A percentile compares a stretch with the other conserved stretches of the same genome.
phyloP scores from a whole-genome alignment of 1,140 invertebrate genomes.

The Pantala flavescens region DNA sequence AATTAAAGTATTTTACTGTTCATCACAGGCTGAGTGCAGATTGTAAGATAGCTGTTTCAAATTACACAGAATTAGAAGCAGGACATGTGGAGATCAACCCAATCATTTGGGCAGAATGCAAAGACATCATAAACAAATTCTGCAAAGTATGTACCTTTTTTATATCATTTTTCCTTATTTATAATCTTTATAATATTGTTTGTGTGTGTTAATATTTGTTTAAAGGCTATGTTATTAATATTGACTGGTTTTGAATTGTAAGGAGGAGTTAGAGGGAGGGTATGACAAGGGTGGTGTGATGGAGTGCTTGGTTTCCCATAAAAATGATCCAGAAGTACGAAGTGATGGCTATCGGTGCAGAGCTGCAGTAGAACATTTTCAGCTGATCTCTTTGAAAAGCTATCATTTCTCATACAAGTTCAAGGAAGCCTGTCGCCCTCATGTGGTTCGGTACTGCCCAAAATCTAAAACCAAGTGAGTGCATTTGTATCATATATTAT shows the following conservation, averaged over 20 bases:
- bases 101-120: conserved; percentile 71
- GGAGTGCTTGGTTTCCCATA: conserved; percentile 87
- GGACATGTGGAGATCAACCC: conserved; percentile 77
- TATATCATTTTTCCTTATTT: conserved; percentile 15
- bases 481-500: conserved; percentile 19
- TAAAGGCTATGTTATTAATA: too few species aligned
- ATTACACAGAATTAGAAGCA: conserved; percentile 83
- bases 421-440: conserved; percentile 80
- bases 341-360: conserved; percentile 69
- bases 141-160: conserved; percentile 47
- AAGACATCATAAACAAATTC: conserved; percentile 67
- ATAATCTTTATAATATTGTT: conserved; percentile 15
- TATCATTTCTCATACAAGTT: conserved; percentile 93
- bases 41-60: conserved; percentile 65
- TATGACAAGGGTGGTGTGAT: conserved; percentile 77
- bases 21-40: conserved; percentile 36
- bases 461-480: conserved; percentile 41
- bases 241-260: too few species aligned
- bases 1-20: too few species aligned
- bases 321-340: conserved; percentile 69
- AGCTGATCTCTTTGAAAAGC: conserved; percentile 84
- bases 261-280: conserved; percentile 50
- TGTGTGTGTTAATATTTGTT: too few species aligned
- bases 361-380: conserved; percentile 88
- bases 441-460: conserved; percentile 71